A percentile compares a stretch with the other conserved stretches of the same genome.
Conservation (phyloP, 2,113 vertebrate species). For the Ptyas mucosa region DNA sequence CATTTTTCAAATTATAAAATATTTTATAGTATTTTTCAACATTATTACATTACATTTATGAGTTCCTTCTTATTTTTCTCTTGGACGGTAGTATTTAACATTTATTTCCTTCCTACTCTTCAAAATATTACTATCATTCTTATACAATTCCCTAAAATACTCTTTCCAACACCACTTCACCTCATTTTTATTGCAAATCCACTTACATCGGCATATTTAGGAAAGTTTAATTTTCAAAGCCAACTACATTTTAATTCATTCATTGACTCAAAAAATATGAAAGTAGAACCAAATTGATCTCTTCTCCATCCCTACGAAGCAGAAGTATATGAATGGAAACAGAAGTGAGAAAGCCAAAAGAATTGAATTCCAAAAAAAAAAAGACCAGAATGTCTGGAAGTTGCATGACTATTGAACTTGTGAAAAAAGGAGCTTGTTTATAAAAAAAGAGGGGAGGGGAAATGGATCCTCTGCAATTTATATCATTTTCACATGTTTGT, state of each 20-base stretch:
- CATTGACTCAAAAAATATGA: not conserved
- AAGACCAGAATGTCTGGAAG: not conserved
- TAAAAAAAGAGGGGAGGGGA: not conserved
- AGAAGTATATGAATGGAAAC: not conserved
- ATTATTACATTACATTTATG: not conserved
- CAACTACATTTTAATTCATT: not conserved
- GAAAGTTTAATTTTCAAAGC: not conserved
- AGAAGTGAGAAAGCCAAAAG: not conserved
- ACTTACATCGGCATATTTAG: not conserved
- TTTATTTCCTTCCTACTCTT: not conserved
- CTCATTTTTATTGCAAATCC: not conserved
- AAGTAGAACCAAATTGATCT: not conserved
- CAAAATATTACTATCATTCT: not conserved
- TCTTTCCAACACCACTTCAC: not conserved
- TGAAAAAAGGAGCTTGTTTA: not conserved
- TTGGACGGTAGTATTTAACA: not conserved
- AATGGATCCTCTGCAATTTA: not conserved
- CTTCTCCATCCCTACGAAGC: not conserved
- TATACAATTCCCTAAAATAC: not conserved
- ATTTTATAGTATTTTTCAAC: not conserved
- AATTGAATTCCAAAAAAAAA: not conserved
- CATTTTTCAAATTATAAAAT: not conserved
- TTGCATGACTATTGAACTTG: not conserved
- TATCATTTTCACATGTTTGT: not conserved
- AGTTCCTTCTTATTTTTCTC: not conserved